Conservation (phyloP, 2,797 vertebrate genomes). For the Pseudomugil tenellus region DNA sequence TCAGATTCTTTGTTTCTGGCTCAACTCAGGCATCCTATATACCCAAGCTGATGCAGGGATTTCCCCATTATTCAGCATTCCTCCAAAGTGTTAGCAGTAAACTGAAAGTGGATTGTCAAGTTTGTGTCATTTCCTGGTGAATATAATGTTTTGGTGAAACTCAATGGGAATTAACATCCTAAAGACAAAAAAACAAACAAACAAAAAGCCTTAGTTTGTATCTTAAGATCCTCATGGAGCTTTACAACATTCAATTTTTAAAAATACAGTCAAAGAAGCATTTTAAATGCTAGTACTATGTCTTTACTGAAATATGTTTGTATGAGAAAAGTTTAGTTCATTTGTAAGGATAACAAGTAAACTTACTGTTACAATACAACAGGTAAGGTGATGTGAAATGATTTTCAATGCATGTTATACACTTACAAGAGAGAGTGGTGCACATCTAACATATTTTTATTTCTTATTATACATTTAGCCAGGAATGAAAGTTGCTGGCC, state of each 20-base stretch:
- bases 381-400: too few species aligned
- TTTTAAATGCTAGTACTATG: neutral
- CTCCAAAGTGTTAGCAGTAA: slow-evolving; percentile 27
- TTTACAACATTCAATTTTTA: neutral
- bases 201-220: neutral
- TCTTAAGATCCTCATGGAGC: neutral
- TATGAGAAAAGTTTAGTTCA: neutral
- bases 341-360: neutral
- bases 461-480: too few species aligned
- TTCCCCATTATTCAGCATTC: slow-evolving; percentile 29
- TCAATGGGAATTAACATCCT: slow-evolving; percentile 75
- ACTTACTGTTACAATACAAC: neutral
- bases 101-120: slow-evolving; percentile 49
- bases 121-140: slow-evolving; percentile 53
- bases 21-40: slow-evolving; percentile 54
- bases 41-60: slow-evolving; percentile 40
- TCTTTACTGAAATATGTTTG: neutral
- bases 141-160: slow-evolving; percentile 51
- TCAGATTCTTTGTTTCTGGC: slow-evolving; percentile 36
- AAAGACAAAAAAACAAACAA: neutral
- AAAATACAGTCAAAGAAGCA: neutral
- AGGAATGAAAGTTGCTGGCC: too few species aligned
- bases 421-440: too few species aligned
- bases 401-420: too few species aligned
- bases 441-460: too few species aligned